These are phyloP conservation scores for Propsilocerus akamusi DNA, from an alignment of 1,140 invertebrate species.

Conservation along the genomic window DNA sequence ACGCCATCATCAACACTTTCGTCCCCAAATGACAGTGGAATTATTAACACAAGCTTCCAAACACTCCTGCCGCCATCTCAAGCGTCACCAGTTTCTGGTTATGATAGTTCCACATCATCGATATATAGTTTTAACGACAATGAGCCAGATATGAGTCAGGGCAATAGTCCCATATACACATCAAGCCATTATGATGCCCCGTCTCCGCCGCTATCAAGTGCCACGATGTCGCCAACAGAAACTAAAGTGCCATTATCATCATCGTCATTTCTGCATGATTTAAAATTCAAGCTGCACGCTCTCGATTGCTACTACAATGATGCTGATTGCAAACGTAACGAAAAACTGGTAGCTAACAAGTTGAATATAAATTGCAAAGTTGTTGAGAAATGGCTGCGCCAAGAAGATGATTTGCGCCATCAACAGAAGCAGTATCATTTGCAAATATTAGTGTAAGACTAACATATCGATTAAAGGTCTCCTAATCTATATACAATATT, in stretches of 20 bases:
- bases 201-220: background rate
- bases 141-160: background rate
- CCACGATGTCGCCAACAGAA: background rate
- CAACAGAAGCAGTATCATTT: background rate
- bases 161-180: background rate
- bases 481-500: no score
- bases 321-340: background rate
- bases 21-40: background rate
- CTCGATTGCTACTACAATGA: background rate
- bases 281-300: background rate
- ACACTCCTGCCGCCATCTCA: background rate
- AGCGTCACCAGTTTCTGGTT: constrained; percentile 19
- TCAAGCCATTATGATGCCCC: background rate
- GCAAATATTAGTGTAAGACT: background rate
- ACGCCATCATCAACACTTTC: background rate
- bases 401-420: background rate
- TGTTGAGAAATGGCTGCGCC: background rate
- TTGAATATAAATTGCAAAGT: background rate
- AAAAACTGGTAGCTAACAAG: background rate
- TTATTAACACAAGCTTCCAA: background rate
- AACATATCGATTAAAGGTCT: no score
- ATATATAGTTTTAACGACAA: background rate
- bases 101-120: constrained; percentile 23
- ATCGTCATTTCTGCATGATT: background rate
- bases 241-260: constrained; percentile 1